Evolutionary conservation across 1,140 invertebrate species (phyloP).

Genomic region (Aphelinus certus): DNA sequence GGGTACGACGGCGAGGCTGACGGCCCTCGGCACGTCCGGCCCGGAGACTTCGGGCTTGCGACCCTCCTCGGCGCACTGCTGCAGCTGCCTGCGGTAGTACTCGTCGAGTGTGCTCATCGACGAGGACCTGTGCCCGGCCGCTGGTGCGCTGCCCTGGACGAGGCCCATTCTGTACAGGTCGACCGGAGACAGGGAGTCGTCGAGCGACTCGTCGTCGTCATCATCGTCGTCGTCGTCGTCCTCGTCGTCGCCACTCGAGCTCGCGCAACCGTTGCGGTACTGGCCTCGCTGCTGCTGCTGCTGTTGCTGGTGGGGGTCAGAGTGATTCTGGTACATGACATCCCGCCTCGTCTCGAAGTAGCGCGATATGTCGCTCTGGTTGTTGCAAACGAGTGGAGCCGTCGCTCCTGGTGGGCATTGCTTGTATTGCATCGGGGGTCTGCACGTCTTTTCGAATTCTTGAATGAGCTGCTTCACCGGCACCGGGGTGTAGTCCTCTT

Average conservation of each 20-base stretch:
- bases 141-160: conserved; percentile 27
- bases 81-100: conserved; percentile 38
- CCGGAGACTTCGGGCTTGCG: conserved; percentile 44
- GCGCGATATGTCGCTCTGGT: conserved; percentile 55
- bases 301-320: no score
- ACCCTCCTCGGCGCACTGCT: conserved; percentile 2
- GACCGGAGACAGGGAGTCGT: conserved; percentile 46
- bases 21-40: conserved; percentile 43
- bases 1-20: conserved; percentile 49
- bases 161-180: conserved; percentile 37
- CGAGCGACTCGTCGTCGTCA: conserved; percentile 49
- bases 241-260: conserved; percentile 42
- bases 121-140: conserved; percentile 21
- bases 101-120: conserved; percentile 43
- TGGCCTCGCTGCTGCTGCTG: not conserved
- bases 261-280: conserved; percentile 41
- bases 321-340: conserved; percentile 13
- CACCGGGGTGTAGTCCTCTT: conserved; percentile 67
- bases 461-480: conserved; percentile 73
- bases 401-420: conserved; percentile 49
- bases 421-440: conserved; percentile 69
- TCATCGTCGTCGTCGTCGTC: conserved; percentile 52
- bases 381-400: conserved; percentile 49
- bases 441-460: conserved; percentile 71
- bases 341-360: conserved; percentile 53